Evolutionary conservation across 2,888 invertebrate species (phyloP).

Genomic region (Dysmachus trigonus): DNA sequence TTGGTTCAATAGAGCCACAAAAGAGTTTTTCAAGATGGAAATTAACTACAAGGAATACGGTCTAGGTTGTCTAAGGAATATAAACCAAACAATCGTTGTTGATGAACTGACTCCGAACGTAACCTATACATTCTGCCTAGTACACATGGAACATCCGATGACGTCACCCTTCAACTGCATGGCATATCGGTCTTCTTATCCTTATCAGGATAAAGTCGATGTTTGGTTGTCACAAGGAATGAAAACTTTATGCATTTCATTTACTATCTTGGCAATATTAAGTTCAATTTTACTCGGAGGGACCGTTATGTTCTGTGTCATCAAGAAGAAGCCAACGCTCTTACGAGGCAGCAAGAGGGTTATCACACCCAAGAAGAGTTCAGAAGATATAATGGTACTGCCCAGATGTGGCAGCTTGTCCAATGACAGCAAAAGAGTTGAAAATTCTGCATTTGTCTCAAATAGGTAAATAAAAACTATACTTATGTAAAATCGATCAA

Average conservation of each 20-base stretch:
- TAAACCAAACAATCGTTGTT: conserved; percentile 53
- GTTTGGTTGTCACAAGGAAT: conserved; percentile 53
- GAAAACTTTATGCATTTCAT: conserved; percentile 53
- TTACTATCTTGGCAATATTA: conserved; percentile 58
- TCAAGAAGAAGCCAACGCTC: conserved; percentile 68
- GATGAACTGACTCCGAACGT: conserved; percentile 53
- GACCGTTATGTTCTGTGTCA: conserved; percentile 65
- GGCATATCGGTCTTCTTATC: conserved; percentile 50
- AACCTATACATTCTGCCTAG: conserved; percentile 58
- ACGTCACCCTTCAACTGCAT: conserved; percentile 59
- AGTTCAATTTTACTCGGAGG: conserved; percentile 63
- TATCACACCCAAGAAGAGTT: conserved; percentile 69
- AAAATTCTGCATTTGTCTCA: neutral
- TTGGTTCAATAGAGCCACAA: conserved; percentile 58
- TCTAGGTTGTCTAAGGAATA: conserved; percentile 55
- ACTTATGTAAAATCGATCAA: too few relatives aligned
- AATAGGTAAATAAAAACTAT: neutral
- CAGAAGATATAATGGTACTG: conserved; percentile 68
- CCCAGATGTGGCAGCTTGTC: conserved; percentile 58
- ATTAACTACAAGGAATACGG: conserved; percentile 56
- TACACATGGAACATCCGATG: conserved; percentile 49
- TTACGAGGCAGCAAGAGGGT: conserved; percentile 72
- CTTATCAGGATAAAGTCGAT: conserved; percentile 52
- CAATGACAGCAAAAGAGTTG: neutral
- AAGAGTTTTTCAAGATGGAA: conserved; percentile 54